Evolutionary conservation across 2,797 vertebrate species (phyloP).

Genomic region (Syncerus caffer): DNA sequence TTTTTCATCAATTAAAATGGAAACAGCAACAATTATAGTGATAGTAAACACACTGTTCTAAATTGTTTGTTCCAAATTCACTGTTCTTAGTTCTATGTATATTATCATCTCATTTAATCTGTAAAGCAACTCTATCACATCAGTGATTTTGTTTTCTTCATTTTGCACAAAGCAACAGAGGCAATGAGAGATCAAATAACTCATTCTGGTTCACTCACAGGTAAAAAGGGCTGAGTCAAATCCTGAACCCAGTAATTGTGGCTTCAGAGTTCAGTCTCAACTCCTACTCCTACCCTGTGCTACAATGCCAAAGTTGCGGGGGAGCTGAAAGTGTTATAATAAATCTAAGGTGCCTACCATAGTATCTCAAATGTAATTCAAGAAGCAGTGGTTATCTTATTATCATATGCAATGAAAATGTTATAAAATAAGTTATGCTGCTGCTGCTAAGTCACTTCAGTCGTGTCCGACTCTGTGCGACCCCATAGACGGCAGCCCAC

Average conservation of each 20-base stretch:
- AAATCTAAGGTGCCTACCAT: background rate
- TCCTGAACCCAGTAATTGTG: background rate
- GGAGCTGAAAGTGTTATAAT: background rate
- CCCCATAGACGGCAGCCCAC: too few species aligned
- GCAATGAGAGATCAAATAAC: background rate
- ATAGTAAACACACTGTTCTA: background rate
- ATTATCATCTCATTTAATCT: background rate
- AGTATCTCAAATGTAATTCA: background rate
- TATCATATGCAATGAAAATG: background rate
- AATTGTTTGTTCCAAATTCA: background rate
- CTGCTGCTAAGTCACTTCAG: too few species aligned
- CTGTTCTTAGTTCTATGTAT: background rate
- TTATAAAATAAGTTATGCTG: background rate
- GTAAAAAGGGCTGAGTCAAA: background rate
- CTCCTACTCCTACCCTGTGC: background rate
- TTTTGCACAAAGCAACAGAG: background rate
- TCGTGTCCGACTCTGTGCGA: too few species aligned
- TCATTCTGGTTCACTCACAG: background rate
- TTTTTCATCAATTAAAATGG: constrained; percentile 5
- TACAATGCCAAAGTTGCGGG: background rate
- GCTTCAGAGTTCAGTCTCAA: background rate
- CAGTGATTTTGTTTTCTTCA: background rate
- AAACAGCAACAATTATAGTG: background rate
- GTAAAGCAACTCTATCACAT: background rate
- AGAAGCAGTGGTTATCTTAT: background rate